Percentiles rank a stretch among this genome's conserved stretches.
Evolutionary conservation across 2,113 vertebrate species (phyloP).

Genomic region (Sinosuthora webbiana): DNA sequence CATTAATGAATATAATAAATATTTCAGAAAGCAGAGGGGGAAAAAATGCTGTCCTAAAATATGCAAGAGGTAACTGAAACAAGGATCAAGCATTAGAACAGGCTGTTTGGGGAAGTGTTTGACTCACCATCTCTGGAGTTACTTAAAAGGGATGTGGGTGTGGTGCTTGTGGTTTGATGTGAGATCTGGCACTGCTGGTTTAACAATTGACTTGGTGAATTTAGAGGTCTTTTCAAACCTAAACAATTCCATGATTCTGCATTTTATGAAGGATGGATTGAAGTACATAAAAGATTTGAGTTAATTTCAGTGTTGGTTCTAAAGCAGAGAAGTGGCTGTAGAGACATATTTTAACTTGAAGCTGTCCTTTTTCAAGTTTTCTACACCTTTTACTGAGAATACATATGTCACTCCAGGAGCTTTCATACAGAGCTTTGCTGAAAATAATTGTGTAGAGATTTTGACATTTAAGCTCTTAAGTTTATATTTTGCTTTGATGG

Average conservation of each 20-base stretch:
- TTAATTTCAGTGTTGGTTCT: background rate
- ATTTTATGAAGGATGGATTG: background rate
- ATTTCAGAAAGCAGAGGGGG: background rate
- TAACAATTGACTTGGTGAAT: background rate
- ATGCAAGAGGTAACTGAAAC: background rate
- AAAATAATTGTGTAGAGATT: background rate
- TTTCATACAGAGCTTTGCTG: background rate
- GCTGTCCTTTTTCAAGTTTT: background rate
- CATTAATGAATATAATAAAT: background rate
- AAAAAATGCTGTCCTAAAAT: background rate
- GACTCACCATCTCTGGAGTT: background rate
- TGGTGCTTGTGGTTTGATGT: background rate
- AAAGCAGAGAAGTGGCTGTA: background rate
- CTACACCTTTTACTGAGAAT: background rate
- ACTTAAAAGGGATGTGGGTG: background rate
- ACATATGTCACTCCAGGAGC: background rate
- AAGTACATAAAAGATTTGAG: background rate
- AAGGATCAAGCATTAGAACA: background rate
- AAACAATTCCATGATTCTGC: background rate
- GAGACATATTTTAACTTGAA: background rate
- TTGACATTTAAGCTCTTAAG: background rate
- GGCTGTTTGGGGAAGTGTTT: background rate
- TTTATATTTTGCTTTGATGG: background rate
- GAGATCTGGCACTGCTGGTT: background rate
- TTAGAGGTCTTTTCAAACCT: background rate